Percentiles rank a stretch among this genome's conserved stretches.
These are phyloP conservation scores for Epinephelus lanceolatus DNA, from an alignment of 2,113 vertebrate genomes.

Conservation along the genomic window DNA sequence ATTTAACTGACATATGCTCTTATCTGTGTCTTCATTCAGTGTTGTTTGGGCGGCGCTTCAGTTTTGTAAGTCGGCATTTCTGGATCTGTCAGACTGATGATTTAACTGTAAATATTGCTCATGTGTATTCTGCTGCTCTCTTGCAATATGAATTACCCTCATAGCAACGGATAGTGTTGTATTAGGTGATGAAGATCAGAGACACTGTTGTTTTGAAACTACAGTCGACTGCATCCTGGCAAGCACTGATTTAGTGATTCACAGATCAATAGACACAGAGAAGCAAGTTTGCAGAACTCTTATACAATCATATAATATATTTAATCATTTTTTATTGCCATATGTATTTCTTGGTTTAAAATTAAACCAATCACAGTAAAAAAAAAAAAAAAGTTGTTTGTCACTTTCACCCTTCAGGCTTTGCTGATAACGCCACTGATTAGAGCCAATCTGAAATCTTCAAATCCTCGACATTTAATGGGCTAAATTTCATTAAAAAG, in stretches of 20 bases:
- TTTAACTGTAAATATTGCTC: not conserved
- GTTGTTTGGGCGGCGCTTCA: not conserved
- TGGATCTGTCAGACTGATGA: not conserved
- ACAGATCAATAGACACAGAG: not conserved
- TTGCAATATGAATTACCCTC: not conserved
- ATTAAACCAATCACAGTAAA: too few relatives aligned
- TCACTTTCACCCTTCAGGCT: not conserved
- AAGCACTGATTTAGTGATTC: not conserved
- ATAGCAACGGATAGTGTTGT: not conserved
- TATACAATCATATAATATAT: not conserved
- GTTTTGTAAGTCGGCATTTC: not conserved
- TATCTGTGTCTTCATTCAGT: conserved; percentile 25
- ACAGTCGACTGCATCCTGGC: too few relatives aligned
- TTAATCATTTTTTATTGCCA: not conserved
- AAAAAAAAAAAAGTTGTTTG: too few relatives aligned
- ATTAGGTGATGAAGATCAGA: not conserved
- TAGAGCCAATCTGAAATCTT: not conserved
- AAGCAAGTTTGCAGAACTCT: not conserved
- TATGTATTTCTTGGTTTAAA: too few relatives aligned
- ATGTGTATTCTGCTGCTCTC: not conserved
- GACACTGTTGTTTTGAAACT: not conserved
- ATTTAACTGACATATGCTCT: conserved; percentile 49
- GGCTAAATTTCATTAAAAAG: too few relatives aligned
- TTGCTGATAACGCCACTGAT: too few relatives aligned
- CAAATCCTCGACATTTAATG: not conserved